Evolutionary conservation across 1,140 invertebrate genomes (phyloP), one percentile per base, ranked within the genome.

Genomic region (Rhyacophila brunnea): DNA sequence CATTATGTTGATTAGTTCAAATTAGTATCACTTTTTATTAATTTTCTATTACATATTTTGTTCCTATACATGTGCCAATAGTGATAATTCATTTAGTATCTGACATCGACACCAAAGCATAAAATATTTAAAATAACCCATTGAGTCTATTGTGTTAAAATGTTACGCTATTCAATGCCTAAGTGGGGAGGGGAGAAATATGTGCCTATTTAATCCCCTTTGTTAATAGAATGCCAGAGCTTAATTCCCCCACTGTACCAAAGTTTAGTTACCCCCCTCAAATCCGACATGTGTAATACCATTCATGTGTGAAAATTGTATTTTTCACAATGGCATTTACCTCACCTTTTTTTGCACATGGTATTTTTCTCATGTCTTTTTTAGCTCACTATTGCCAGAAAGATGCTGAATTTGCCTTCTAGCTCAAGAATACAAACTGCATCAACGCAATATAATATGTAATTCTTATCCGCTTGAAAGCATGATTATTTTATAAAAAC

Each of bases 151-250:
- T 64, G 62, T 60, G 34, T 23, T 48, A 45, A 60, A 60, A 60
- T 64, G 62, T 60, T 48, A 53, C 34, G 40, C 52, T 49, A 64
- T 60, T 52, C 52, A 62, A 17, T 13, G 55, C 11, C 35, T 48
- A 60, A 60, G 52, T 53, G 48, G 48, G 44, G 40, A 51, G 53
- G 51, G 51, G 51, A n/a, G 48, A 35, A 40, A 53, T 56, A 48
- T 57, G 58, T 57, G 49, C 50, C 51, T 54, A 60, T 60, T 64
- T 60, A 64, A 60, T 64, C 62, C 53, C 57, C 57, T 58, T 64
- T 58, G 57, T 58, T 57, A 60, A 58, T 58, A 56, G 57, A 60
- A 53, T 59, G 46, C 35, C 17, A 44, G 57, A 58, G 53, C 36
- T 57, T 15, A 48, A 38, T n/a, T 34, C 32, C 45, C 38, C 55